Conservation (phyloP, 1,140 invertebrate genomes). For the Bombus cullumanus region DNA sequence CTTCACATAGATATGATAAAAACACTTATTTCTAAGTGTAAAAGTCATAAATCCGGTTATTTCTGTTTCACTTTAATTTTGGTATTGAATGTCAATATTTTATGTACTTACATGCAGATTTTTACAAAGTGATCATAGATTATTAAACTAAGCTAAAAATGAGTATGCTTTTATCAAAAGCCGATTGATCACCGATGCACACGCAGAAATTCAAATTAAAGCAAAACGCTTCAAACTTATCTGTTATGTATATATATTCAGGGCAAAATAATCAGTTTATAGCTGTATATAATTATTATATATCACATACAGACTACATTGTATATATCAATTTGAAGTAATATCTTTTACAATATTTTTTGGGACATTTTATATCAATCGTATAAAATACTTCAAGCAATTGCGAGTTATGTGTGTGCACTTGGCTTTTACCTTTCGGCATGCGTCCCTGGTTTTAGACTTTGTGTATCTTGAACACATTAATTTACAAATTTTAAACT, state of each 20-base stretch:
- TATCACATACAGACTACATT: conserved; percentile 34
- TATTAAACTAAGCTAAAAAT: not conserved
- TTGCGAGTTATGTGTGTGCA: conserved; percentile 32
- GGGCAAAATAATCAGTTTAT: conserved; percentile 14
- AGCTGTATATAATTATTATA: conserved; percentile 46
- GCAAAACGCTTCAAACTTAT: not conserved
- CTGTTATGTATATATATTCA: conserved; percentile 39
- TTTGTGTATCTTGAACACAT: conserved; percentile 17
- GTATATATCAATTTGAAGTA: conserved; percentile 54
- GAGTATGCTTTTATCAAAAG: conserved; percentile 11
- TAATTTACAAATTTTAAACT: conserved; percentile 44
- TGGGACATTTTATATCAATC: conserved; percentile 43
- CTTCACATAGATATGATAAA: not conserved
- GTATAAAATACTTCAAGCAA: conserved; percentile 39
- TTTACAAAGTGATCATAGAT: conserved; percentile 8
- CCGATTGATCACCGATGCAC: conserved; percentile 29
- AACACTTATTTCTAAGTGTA: conserved; percentile 1
- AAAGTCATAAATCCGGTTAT: not conserved
- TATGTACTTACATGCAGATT: conserved; percentile 11
- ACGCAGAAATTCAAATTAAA: conserved; percentile 28
- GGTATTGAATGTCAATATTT: not conserved
- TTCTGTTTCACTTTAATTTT: not conserved
- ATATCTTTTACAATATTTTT: conserved; percentile 58
- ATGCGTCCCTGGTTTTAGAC: conserved; percentile 18
- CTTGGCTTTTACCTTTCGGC: conserved; percentile 37